These are phyloP conservation scores for Dromius quadrimaculatus DNA, from an alignment of 2,888 invertebrate genomes.

Conservation along the genomic window DNA sequence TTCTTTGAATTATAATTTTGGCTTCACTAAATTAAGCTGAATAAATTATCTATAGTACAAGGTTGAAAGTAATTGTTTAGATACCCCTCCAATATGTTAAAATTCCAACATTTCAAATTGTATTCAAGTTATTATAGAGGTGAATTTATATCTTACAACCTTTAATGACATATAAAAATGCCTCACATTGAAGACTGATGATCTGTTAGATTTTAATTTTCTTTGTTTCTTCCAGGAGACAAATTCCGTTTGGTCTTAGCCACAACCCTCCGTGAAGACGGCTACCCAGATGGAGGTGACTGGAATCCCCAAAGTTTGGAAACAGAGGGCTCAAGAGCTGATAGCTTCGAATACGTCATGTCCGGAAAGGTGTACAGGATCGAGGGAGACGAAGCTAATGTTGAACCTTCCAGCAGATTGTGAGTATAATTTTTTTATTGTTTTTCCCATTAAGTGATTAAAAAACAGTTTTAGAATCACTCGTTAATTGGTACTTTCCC, in stretches of 20 bases:
- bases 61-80: no score
- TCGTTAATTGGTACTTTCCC: conserved; percentile 3
- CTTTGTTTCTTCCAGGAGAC: conserved; percentile 62
- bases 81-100: no score
- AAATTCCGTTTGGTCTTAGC: conserved; percentile 92
- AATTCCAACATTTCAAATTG: no score
- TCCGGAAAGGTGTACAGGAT: conserved; percentile 96
- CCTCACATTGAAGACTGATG: no score
- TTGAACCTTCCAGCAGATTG: conserved; percentile 87
- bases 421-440: conserved; percentile 62
- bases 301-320: conserved; percentile 87
- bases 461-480: neutral
- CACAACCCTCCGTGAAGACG: conserved; percentile 95
- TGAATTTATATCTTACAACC: no score
- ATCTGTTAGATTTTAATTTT: no score
- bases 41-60: no score
- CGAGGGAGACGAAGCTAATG: conserved; percentile 94
- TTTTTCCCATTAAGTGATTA: neutral
- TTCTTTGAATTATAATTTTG: no score
- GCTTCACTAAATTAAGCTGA: no score
- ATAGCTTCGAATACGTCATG: conserved; percentile 99
- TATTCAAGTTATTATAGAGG: no score
- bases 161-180: no score
- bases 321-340: conserved; percentile 90
- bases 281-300: conserved; percentile 95